Evolutionary conservation across 2,888 invertebrate genomes (phyloP).

Genomic region (Horisme vitalbata): DNA sequence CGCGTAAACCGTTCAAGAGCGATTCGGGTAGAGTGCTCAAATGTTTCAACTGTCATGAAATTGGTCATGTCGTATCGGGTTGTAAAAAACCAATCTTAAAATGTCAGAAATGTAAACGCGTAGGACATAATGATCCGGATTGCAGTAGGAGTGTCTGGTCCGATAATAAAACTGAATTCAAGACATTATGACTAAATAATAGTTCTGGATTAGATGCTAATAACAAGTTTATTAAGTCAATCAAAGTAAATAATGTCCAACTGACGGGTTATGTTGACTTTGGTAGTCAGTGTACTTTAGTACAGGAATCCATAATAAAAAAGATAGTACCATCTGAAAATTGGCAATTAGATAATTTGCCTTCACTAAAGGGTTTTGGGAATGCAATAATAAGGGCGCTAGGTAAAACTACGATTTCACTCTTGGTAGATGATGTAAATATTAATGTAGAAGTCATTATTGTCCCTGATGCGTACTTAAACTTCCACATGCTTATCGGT

Average conservation of each 20-base stretch:
- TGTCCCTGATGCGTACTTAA: neutral
- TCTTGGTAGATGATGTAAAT: neutral
- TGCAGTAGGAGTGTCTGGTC: neutral
- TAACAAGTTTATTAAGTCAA: neutral
- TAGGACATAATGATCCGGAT: neutral
- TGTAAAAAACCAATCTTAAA: slow-evolving; percentile 18
- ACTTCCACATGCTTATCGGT: neutral
- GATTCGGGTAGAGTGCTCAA: neutral
- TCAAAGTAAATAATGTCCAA: neutral
- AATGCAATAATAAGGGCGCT: neutral
- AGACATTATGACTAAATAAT: neutral
- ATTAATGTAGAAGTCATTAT: neutral
- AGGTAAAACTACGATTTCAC: neutral
- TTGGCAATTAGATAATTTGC: neutral
- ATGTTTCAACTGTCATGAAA: neutral
- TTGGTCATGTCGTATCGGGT: slow-evolving; percentile 6
- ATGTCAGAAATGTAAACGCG: slow-evolving; percentile 1
- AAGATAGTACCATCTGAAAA: neutral
- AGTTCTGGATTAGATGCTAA: neutral
- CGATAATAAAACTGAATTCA: neutral
- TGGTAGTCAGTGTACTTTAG: neutral
- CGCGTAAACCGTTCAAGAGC: neutral
- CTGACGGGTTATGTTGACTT: neutral
- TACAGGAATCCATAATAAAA: neutral
- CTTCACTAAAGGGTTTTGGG: neutral